phyloP scores from a whole-genome alignment of 2,888 invertebrate genomes.

The Coremacera marginata region DNA sequence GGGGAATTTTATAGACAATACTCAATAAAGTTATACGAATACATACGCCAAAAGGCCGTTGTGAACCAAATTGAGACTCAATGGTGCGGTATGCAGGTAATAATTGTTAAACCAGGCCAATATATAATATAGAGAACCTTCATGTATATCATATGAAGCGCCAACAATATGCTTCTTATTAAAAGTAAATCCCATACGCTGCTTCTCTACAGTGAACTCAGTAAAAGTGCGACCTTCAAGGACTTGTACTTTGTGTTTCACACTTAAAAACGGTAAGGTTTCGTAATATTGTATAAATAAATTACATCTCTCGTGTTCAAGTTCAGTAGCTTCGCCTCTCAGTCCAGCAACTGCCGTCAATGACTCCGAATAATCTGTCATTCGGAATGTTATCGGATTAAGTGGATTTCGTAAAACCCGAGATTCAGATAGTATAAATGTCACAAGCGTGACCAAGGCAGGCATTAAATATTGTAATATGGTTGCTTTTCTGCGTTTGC shows the following conservation, averaged over 20 bases:
- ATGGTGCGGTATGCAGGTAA: constrained; percentile 54
- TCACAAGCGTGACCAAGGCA: neutral
- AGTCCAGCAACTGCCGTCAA: neutral
- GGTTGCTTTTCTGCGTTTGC: neutral
- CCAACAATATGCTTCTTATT: constrained; percentile 27
- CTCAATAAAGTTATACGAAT: neutral
- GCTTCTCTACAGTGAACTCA: neutral
- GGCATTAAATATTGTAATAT: constrained; percentile 14
- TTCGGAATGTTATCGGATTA: neutral
- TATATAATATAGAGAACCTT: too few species aligned
- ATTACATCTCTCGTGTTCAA: neutral
- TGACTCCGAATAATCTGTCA: neutral
- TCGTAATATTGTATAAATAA: neutral
- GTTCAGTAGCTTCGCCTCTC: neutral
- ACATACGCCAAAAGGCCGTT: constrained; percentile 54
- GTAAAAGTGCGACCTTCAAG: neutral
- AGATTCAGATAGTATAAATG: neutral
- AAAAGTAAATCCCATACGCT: constrained; percentile 52
- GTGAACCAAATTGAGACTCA: constrained; percentile 52
- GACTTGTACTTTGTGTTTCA: neutral
- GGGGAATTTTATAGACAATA: too few species aligned
- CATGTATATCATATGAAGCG: too few species aligned
- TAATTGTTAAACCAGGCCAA: constrained; percentile 56
- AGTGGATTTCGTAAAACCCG: neutral
- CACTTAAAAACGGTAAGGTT: neutral